A percentile compares a stretch with the other conserved stretches of the same genome.
Evolutionary conservation across 2,888 invertebrate species (phyloP).

Genomic region (Lathronympha strigana): DNA sequence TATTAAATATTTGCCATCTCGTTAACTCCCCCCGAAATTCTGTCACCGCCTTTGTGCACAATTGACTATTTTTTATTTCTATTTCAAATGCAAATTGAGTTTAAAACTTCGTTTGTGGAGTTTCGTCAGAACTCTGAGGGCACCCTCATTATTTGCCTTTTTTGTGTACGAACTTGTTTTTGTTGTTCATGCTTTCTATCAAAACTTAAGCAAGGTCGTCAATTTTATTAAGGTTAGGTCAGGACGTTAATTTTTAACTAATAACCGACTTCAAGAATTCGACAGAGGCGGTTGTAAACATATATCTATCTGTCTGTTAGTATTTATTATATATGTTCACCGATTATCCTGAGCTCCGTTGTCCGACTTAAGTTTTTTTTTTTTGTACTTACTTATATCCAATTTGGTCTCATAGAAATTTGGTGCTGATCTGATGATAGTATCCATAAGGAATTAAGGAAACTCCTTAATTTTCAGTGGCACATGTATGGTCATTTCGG

Average conservation of each 20-base stretch:
- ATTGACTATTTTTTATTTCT: slow-evolving; percentile 64
- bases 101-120: slow-evolving; percentile 65
- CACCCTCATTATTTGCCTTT: slow-evolving; percentile 52
- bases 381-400: too few relatives aligned
- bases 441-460: too few relatives aligned
- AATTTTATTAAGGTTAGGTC: background rate
- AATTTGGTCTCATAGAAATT: too few relatives aligned
- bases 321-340: too few relatives aligned
- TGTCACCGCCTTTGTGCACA: slow-evolving; percentile 51
- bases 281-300: too few relatives aligned
- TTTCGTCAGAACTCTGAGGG: slow-evolving; percentile 52
- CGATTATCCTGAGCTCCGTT: too few relatives aligned
- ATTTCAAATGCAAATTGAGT: slow-evolving; percentile 70
- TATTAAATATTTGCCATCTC: slow-evolving; percentile 44
- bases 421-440: too few relatives aligned
- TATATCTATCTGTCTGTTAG: too few relatives aligned
- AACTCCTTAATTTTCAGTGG: too few relatives aligned
- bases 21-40: slow-evolving; percentile 50
- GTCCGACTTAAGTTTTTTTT: too few relatives aligned
- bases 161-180: slow-evolving; percentile 49
- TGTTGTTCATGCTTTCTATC: slow-evolving; percentile 27
- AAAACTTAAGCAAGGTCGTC: background rate
- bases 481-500: too few relatives aligned
- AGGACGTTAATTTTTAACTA: background rate
- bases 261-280: too few relatives aligned